Percentiles rank a stretch among this genome's conserved stretches.
phyloP scores from a whole-genome alignment of 1,140 invertebrate genomes.

The Varroa destructor region DNA sequence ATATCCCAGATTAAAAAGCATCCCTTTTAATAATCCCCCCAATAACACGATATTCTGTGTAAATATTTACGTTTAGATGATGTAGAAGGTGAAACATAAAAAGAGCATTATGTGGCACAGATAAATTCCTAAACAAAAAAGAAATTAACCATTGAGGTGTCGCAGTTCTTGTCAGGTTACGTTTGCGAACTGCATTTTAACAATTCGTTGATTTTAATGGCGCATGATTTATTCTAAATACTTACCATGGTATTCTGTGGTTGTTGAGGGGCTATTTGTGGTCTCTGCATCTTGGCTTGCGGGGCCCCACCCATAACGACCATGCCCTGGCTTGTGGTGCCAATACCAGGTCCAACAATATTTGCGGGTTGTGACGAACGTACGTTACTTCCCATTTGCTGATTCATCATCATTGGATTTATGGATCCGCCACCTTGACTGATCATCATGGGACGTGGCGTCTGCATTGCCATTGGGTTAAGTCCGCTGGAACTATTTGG shows the following conservation, averaged over 20 bases:
- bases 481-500: constrained; percentile 32
- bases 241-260: constrained; percentile 15
- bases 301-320: constrained; percentile 3
- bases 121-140: too few relatives aligned
- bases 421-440: not conserved
- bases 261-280: constrained; percentile 3
- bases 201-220: too few relatives aligned
- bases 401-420: constrained; percentile 7
- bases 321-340: not conserved
- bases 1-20: too few relatives aligned
- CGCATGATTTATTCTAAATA: not conserved
- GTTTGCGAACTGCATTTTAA: too few relatives aligned
- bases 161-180: too few relatives aligned
- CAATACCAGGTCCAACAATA: not conserved
- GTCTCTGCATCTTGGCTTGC: constrained; percentile 9
- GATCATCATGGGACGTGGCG: constrained; percentile 27
- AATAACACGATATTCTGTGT: too few relatives aligned
- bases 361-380: not conserved
- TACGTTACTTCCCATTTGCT: constrained; percentile 1
- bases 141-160: too few relatives aligned
- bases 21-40: too few relatives aligned
- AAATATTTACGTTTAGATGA: too few relatives aligned
- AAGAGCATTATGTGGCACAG: too few relatives aligned
- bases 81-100: too few relatives aligned
- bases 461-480: constrained; percentile 34